A percentile compares a stretch with the other conserved stretches of the same genome.
Conservation (phyloP, 2,797 vertebrate genomes). For the Tapera naevia region DNA sequence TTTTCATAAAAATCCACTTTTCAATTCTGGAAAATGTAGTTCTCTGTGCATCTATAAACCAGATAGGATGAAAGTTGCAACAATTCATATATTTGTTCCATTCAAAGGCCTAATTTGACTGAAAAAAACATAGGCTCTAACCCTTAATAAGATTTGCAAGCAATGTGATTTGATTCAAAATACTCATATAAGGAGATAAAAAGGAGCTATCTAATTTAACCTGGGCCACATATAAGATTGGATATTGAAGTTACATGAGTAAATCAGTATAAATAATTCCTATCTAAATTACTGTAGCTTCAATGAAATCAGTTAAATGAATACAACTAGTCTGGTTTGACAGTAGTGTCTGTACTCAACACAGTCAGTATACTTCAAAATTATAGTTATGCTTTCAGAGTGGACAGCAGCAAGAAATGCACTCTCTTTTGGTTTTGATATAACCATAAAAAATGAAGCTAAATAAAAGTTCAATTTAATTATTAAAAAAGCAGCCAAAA, state of each 20-base stretch:
- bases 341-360: background rate
- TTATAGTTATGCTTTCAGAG: background rate
- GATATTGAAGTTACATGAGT: background rate
- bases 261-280: slow-evolving; percentile 26
- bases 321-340: background rate
- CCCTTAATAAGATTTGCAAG: background rate
- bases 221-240: background rate
- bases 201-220: background rate
- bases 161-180: slow-evolving; percentile 6
- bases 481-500: background rate
- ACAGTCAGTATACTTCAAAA: background rate
- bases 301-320: background rate
- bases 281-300: background rate
- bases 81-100: background rate
- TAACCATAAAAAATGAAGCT: background rate
- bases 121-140: background rate
- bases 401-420: background rate
- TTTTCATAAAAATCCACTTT: background rate
- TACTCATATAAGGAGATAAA: background rate
- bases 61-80: background rate
- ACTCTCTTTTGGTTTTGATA: background rate
- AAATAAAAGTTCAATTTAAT: background rate
- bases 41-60: background rate
- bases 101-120: background rate
- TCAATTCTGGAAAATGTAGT: background rate